Percentiles rank a stretch among this genome's conserved stretches.
phyloP scores from a whole-genome alignment of 2,888 invertebrate genomes.

The Melangyna quadrimaculata region DNA sequence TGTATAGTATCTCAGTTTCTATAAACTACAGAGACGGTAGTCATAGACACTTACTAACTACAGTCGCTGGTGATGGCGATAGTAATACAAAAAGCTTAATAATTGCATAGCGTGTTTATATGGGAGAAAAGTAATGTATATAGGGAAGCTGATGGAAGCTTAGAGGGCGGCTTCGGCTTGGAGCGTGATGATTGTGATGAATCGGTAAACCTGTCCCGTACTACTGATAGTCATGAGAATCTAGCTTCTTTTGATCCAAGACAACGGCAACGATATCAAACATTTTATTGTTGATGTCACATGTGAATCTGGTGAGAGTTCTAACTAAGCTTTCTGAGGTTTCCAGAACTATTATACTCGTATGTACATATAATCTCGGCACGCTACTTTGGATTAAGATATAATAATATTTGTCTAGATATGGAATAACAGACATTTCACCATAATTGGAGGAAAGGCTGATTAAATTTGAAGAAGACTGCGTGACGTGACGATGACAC shows the following conservation, averaged over 20 bases:
- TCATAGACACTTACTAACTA: background rate
- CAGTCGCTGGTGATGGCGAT: background rate
- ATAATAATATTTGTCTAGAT: background rate
- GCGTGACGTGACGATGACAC: background rate
- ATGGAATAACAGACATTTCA: background rate
- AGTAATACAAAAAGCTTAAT: constrained; percentile 51
- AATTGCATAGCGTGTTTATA: constrained; percentile 53
- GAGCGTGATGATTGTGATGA: constrained; percentile 13
- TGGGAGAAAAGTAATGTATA: constrained; percentile 7
- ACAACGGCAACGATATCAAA: background rate
- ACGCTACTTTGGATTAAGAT: background rate
- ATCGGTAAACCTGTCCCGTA: constrained; percentile 5
- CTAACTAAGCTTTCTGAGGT: background rate
- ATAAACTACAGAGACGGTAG: constrained; percentile 28
- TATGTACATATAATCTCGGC: background rate
- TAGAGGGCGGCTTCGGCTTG: background rate
- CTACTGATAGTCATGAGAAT: constrained; percentile 40
- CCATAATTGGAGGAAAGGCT: constrained; percentile 50
- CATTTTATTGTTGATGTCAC: background rate
- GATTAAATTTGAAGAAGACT: constrained; percentile 26
- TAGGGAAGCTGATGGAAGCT: constrained; percentile 18
- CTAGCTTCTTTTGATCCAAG: background rate
- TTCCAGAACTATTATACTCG: background rate
- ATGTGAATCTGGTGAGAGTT: background rate
- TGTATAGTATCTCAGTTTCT: constrained; percentile 37